Conservation (phyloP, 2,888 invertebrate species). For the Hydriomena furcata region DNA sequence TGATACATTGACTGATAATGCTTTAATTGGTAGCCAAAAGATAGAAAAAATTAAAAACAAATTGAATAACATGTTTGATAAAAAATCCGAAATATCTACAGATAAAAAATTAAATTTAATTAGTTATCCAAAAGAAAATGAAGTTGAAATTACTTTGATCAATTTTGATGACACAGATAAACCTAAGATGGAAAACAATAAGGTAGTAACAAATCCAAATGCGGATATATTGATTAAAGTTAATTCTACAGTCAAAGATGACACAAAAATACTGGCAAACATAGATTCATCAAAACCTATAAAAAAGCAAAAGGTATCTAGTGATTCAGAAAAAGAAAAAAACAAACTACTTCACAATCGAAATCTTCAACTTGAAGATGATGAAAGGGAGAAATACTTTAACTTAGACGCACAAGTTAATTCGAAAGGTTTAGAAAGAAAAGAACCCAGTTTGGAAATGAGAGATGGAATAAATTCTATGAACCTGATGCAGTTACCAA, state of each 20-base stretch:
- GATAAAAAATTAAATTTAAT: background rate
- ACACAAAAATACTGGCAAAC: background rate
- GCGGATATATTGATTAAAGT: background rate
- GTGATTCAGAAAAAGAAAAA: background rate
- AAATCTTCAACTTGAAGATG: background rate
- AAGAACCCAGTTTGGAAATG: no score
- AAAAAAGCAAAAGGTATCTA: background rate
- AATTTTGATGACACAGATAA: slow-evolving; percentile 37
- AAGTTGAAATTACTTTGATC: slow-evolving; percentile 43
- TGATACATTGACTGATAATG: background rate
- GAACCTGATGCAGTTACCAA: background rate
- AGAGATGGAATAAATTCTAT: background rate
- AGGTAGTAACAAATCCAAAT: background rate
- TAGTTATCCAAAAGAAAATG: slow-evolving; percentile 25
- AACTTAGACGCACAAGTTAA: background rate
- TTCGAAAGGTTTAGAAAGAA: background rate
- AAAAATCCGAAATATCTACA: slow-evolving; percentile 6
- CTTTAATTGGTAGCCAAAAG: background rate
- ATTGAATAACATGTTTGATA: background rate
- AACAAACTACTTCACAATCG: background rate
- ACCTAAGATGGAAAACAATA: background rate
- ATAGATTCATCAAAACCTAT: background rate
- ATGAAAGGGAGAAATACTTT: background rate
- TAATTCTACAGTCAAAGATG: background rate
- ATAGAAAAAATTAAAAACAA: slow-evolving; percentile 14